Percentiles rank a stretch among this genome's conserved stretches.
Evolutionary conservation across 2,797 vertebrate genomes (phyloP).

Genomic region (Champsocephalus gunnari): DNA sequence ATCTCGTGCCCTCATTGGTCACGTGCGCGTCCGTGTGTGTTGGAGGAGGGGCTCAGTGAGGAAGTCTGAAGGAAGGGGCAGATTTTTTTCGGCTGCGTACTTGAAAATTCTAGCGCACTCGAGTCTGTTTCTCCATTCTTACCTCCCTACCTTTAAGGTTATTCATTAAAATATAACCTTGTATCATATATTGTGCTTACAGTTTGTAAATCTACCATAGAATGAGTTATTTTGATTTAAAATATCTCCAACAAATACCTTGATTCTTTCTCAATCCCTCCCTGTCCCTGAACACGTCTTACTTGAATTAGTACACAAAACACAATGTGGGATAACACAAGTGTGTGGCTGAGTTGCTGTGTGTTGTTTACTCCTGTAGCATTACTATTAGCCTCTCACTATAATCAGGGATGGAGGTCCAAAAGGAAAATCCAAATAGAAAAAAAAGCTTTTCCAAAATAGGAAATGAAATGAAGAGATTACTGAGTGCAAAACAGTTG

Average conservation of each 20-base stretch:
- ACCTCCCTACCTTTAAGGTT: neutral
- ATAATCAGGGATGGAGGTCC: conserved; percentile 5
- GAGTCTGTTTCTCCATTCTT: no score
- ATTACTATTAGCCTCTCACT: conserved; percentile 28
- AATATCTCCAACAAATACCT: neutral
- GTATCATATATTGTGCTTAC: neutral
- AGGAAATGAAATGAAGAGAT: conserved; percentile 23
- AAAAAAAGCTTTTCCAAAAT: conserved; percentile 11
- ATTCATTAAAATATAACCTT: neutral
- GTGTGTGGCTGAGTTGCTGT: conserved; percentile 16
- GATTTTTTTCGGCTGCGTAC: no score
- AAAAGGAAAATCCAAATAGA: conserved; percentile 16
- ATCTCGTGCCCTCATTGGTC: no score
- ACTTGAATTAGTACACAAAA: conserved; percentile 20
- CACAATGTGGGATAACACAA: conserved; percentile 10
- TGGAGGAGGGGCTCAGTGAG: no score
- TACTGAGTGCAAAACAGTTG: conserved; percentile 40
- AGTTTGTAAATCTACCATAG: neutral
- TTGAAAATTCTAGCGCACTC: no score
- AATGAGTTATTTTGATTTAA: neutral
- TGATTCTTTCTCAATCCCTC: neutral
- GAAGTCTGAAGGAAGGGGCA: no score
- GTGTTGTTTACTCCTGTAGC: conserved; percentile 17
- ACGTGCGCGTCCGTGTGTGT: no score
- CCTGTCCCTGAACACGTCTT: neutral